phyloP scores from a whole-genome alignment of 2,888 invertebrate species.

The Rotaria magnacalcarata region DNA sequence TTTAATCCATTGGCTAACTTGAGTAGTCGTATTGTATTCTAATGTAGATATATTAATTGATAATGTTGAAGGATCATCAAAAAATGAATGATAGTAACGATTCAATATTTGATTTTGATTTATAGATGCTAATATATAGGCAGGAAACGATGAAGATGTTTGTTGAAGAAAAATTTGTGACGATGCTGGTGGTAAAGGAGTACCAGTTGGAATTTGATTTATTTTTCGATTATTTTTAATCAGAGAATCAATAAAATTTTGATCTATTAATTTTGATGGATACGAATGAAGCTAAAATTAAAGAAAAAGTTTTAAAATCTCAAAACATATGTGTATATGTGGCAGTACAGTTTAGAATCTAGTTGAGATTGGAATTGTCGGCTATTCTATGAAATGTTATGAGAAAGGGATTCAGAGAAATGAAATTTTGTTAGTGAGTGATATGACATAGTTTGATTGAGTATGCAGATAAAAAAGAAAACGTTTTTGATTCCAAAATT shows the following conservation, averaged over 20 bases:
- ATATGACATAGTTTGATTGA: too few relatives aligned
- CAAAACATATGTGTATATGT: too few relatives aligned
- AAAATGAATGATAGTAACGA: conserved; percentile 7
- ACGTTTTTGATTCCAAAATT: too few relatives aligned
- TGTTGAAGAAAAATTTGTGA: neutral
- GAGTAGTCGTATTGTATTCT: neutral
- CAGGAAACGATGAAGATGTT: neutral
- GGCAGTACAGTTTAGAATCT: too few relatives aligned
- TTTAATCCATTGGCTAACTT: neutral
- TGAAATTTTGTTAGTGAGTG: too few relatives aligned
- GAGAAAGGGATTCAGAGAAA: too few relatives aligned
- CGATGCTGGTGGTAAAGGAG: neutral
- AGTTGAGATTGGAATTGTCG: too few relatives aligned
- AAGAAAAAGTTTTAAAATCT: neutral
- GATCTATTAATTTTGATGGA: neutral
- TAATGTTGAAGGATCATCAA: neutral
- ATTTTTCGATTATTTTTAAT: neutral
- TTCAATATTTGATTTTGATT: neutral
- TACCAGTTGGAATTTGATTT: neutral
- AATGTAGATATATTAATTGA: neutral
- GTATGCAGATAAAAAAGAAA: too few relatives aligned
- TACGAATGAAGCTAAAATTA: neutral
- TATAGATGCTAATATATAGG: neutral
- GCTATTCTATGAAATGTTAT: too few relatives aligned
- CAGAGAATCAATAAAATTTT: neutral